Evolutionary conservation across 2,797 vertebrate species (phyloP), one percentile per base, ranked within the genome.

Genomic region (Heliangelus exortis): DNA sequence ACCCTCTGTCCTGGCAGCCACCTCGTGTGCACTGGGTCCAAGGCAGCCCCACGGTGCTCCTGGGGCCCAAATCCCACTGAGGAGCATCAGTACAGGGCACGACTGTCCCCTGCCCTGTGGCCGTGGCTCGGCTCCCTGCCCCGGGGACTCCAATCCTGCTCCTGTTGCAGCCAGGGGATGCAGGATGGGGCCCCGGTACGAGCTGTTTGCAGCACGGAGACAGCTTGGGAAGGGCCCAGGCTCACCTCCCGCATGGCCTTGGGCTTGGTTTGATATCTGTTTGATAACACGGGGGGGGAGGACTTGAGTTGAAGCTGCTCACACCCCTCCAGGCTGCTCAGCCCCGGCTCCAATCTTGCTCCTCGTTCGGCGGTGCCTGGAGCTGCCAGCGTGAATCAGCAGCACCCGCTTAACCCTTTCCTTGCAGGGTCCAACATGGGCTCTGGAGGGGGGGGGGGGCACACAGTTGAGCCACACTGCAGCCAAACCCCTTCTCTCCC

Each of bases 351-450:
- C 3, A 7, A 45, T 78, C 41, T 83, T 80, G 84, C 84, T 48
- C 47, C 78, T 85, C 43, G 71, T 51, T 20, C 1, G 51, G 43
- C 55, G 13, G 54, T 3, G 6, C 1, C 82, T 73, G 79, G 91
- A 91, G 87, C 72, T 83, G 84, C 78, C 79, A 65, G 68, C n/a
- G 20, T 94, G 91, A 95, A 95, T 93, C 95, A 96, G 96, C 95
- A 89, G 82, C 73, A 31, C 91, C 89, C n/a, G 2, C 78, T 79
- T 83, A 92, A 95, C 75, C 23, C 0, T 81, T 88, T 93, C 93
- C 71, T 85, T 3, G 0, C 71, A 55, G 53, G 19, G 43, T 43
- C 69, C 41, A 20, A 6, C 7, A 0, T 6, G 5, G 5, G 69
- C 71, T 86, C 62, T 1, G 12, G 29, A 57, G 39, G 18, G 2